Evolutionary conservation across 2,797 vertebrate genomes (phyloP).

Genomic region (Enteromius afrohamiltoni): DNA sequence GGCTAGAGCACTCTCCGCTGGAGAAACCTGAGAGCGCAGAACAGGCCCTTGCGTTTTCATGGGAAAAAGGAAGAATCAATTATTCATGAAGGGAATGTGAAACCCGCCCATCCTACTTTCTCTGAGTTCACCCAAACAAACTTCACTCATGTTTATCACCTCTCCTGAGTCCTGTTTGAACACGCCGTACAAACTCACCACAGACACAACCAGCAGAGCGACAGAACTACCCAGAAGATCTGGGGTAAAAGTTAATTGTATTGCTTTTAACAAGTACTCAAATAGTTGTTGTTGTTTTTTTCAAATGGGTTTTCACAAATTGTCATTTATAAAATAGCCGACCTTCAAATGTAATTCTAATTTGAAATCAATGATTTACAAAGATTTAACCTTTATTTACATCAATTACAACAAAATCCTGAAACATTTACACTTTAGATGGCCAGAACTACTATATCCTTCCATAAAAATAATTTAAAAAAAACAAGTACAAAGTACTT

Average conservation of each 20-base stretch:
- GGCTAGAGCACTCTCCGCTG: slow-evolving; percentile 65
- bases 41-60: slow-evolving; percentile 57
- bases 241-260: background rate
- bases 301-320: background rate
- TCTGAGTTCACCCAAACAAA: slow-evolving; percentile 16
- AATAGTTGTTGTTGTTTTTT: background rate
- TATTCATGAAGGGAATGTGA: slow-evolving; percentile 48
- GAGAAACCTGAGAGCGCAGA: slow-evolving; percentile 56
- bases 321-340: background rate
- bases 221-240: slow-evolving; percentile 33
- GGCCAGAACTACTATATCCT: too few relatives aligned
- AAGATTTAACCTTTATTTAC: background rate
- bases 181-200: slow-evolving; percentile 35
- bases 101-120: background rate
- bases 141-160: slow-evolving; percentile 1
- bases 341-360: background rate
- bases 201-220: slow-evolving; percentile 46
- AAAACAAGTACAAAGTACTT: too few relatives aligned
- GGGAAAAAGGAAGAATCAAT: slow-evolving; percentile 58
- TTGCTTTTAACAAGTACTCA: background rate
- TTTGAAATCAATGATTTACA: too few relatives aligned
- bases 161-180: slow-evolving; percentile 37
- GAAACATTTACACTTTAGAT: background rate
- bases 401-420: background rate
- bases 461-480: too few relatives aligned